Evolutionary conservation across 2,797 vertebrate species (phyloP).

Genomic region (Cuculus canorus): DNA sequence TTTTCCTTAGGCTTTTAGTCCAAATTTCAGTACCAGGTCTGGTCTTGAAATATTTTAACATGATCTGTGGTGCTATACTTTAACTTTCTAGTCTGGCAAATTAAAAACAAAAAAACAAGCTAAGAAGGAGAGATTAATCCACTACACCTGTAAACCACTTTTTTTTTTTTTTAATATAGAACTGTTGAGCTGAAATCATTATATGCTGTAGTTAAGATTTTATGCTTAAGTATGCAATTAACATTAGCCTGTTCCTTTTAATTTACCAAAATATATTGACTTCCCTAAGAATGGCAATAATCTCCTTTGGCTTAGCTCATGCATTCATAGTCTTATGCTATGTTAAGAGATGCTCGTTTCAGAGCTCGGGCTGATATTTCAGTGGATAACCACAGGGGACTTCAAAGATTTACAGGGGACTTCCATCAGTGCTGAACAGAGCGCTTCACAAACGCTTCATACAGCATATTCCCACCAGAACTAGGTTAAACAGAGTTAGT

Average conservation of each 20-base stretch:
- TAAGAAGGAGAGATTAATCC: neutral
- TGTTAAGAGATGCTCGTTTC: neutral
- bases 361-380: neutral
- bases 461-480: neutral
- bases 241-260: neutral
- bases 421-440: neutral
- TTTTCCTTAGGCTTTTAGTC: neutral
- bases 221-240: neutral
- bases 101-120: neutral
- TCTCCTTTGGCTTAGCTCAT: neutral
- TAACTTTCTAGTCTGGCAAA: neutral
- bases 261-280: neutral
- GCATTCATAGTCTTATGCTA: neutral
- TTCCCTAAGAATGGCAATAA: neutral
- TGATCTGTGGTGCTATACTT: neutral
- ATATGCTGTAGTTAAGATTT: neutral
- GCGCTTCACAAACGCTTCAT: neutral
- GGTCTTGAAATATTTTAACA: neutral
- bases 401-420: neutral
- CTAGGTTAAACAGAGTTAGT: neutral
- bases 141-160: fast-evolving
- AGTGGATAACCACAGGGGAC: neutral
- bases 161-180: neutral
- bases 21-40: neutral
- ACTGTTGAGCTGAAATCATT: neutral